Evolutionary conservation across 2,797 vertebrate genomes (phyloP), one percentile per base, ranked within the genome.

Genomic region (Amblyraja radiata): DNA sequence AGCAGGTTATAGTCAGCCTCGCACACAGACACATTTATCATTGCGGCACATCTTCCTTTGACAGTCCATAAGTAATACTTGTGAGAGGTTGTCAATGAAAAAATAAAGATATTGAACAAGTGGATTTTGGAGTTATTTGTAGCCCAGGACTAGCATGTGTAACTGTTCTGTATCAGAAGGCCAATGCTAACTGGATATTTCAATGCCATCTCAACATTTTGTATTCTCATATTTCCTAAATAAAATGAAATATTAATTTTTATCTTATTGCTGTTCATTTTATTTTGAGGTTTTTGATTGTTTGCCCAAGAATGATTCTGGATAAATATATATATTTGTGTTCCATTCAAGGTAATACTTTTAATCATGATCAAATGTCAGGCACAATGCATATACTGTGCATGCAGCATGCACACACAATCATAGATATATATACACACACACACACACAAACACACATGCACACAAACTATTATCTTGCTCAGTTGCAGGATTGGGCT

Each of bases 11-110:
- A 25, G 58, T 28, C 28, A 65, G 83, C 61, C 54, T 86, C 83
- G 14, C 83, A 16, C 28, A 32, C 0, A 11, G 58, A 61, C 58
- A 63, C 14, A 86, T 86, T 86, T 63, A 86, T 86, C 58, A 86
- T 54, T 86, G n/a, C 63, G 14, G 61, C 13, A 65, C 28, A 58
- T 86, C 58, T 86, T 84, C 58, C 58, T n/a, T 2, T 63, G 81
- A 84, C 54, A 58, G 80, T 58, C 80, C 28, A 63, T 84, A 84
- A 84, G 81, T 84, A 84, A 84, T 54, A 84, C 54, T 63, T 63
- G 83, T 86, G 83, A 63, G 61, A 63, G 83, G 58, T 86, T 86
- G 58, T 86, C 83, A 86, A 86, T 65, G 25, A 28, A 28, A 86
- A 63, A 86, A 86, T 86, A 86, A 86, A 86, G 58, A 65, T 86